Percentiles rank a stretch among this genome's conserved stretches.
These are phyloP conservation scores for Scolopax bukidnonensis DNA, from an alignment of 2,797 vertebrate genomes.

Conservation along the genomic window DNA sequence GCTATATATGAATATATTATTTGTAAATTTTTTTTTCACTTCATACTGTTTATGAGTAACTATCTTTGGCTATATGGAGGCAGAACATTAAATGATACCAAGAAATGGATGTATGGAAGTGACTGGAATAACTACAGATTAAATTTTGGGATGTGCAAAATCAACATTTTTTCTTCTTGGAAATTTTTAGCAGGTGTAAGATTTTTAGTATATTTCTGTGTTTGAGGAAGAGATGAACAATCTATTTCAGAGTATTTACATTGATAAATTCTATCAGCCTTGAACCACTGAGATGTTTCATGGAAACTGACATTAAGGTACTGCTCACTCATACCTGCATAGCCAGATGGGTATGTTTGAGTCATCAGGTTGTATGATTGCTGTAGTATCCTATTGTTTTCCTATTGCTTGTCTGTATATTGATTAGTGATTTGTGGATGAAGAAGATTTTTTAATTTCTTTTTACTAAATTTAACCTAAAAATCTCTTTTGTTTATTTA, in stretches of 20 bases:
- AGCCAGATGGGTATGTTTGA: neutral
- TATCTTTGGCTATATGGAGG: neutral
- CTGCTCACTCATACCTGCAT: neutral
- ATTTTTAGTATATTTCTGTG: neutral
- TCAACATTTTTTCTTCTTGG: neutral
- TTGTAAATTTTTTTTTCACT: neutral
- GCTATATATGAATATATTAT: neutral
- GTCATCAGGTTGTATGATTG: neutral
- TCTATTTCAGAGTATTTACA: neutral
- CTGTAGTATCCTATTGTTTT: neutral
- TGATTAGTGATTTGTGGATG: neutral
- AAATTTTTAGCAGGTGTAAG: neutral
- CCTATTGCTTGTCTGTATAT: neutral
- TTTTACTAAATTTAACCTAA: neutral
- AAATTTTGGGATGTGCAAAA: neutral
- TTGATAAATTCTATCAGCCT: neutral
- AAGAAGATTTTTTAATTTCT: neutral
- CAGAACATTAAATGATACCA: neutral
- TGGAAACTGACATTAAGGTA: neutral
- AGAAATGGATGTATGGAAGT: neutral
- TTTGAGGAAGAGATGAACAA: neutral
- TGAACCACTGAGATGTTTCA: neutral
- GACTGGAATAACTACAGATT: neutral
- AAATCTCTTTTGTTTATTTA: neutral
- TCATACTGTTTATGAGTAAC: neutral